Evolutionary conservation across 2,797 vertebrate genomes (phyloP), one percentile per base, ranked within the genome.

Genomic region (Picus viridis): DNA sequence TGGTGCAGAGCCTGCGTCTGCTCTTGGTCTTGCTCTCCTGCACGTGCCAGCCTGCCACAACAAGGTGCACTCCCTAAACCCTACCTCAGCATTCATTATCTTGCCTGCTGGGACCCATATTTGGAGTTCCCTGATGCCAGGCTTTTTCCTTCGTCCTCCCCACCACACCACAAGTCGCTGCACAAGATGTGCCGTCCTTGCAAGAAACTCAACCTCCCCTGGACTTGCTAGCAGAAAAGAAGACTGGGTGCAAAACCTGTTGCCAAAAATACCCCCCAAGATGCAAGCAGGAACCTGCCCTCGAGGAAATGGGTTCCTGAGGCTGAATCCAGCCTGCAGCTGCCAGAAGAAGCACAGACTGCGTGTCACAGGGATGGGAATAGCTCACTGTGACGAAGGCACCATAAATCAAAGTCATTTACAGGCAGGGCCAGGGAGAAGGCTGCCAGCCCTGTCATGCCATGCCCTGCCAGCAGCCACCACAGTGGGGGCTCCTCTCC

Each of bases 321-420:
- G 83, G 89, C 81, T 84, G 88, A 70, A 77, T 87, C 69, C 41
- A 4, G 76, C 68, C 71, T 0, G 5, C 85, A 79, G 91, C 91
- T 89, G 92, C 91, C 90, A 43, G 93, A 69, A 32, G 20, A 71
- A 93, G 92, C 95, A 75, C 47, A 27, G 81, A 88, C 89, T 80
- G 88, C 74, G 84, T 70, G 89, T 92, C 92, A 49, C 61, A 70
- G 79, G 69, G 84, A 79, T 94, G 93, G 93, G 91, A 91, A 91
- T 74, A 88, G 71, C 89, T 39, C 6, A 1, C 86, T 23, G 76
- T 47, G 83, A 83, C 1, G 0, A 53, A 2, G 3, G 0, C 27
- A 56, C 27, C 16, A 29, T 49, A 65, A 93, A 92, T 76, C 87
- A 30, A 54, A 86, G 54, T 20, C 69, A 19, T n/a, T 26, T 39